Conservation (phyloP, 2,888 invertebrate species). For the Caprella mutica region DNA sequence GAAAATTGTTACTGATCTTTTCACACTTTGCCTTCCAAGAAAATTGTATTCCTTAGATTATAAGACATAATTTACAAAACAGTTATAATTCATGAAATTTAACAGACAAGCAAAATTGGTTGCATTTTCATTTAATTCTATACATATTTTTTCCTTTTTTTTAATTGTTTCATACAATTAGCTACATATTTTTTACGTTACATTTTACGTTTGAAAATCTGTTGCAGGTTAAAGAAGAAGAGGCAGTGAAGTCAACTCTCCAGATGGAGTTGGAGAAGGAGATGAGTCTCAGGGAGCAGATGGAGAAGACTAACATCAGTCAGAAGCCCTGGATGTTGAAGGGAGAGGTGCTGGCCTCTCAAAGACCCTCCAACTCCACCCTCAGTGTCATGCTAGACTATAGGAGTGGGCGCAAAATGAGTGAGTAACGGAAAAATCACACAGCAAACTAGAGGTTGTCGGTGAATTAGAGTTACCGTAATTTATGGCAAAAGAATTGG, state of each 20-base stretch:
- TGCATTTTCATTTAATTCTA: no score
- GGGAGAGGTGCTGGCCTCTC: slow-evolving; percentile 70
- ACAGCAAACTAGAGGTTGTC: no score
- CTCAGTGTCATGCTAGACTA: slow-evolving; percentile 85
- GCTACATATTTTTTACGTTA: background rate
- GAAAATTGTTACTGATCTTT: no score
- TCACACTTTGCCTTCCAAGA: no score
- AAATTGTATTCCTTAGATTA: no score
- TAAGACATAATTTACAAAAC: no score
- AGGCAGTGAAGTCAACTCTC: slow-evolving; percentile 37
- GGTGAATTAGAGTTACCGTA: no score
- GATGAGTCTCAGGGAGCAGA: slow-evolving; percentile 37
- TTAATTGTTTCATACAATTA: no score
- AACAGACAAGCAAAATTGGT: no score
- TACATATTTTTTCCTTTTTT: no score
- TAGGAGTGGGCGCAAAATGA: slow-evolving; percentile 52
- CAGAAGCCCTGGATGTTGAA: slow-evolving; percentile 89
- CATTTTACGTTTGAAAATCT: background rate
- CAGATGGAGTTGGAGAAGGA: slow-evolving; percentile 28
- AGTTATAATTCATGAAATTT: no score
- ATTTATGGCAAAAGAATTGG: no score
- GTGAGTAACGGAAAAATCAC: slow-evolving; percentile 39
- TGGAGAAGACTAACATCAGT: slow-evolving; percentile 48
- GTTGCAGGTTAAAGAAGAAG: slow-evolving; percentile 35
- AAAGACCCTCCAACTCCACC: slow-evolving; percentile 80